Evolutionary conservation across 2,888 invertebrate species (phyloP).

Genomic region (Lycocerus yunnanus): DNA sequence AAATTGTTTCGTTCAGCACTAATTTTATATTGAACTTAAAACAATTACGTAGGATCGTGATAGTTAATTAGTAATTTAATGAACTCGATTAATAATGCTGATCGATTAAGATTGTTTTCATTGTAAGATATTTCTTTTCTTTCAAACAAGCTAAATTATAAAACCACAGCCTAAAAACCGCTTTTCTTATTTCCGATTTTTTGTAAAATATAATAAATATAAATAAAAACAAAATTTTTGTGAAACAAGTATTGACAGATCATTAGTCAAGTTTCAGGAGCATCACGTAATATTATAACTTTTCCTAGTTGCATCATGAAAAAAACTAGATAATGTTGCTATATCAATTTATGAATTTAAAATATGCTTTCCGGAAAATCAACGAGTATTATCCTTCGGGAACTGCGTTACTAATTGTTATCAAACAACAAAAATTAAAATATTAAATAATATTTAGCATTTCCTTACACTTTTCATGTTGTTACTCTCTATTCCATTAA

Average conservation of each 20-base stretch:
- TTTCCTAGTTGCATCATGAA: neutral
- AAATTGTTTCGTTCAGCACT: neutral
- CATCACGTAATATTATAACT: neutral
- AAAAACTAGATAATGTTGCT: neutral
- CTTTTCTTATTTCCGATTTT: neutral
- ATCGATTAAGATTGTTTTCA: neutral
- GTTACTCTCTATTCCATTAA: no score
- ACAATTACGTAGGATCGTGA: conserved; percentile 14
- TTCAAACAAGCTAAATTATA: neutral
- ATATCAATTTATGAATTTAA: neutral
- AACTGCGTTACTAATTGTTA: no score
- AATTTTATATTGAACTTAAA: conserved; percentile 10
- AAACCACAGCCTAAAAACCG: neutral
- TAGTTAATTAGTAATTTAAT: conserved; percentile 12
- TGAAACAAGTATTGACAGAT: neutral
- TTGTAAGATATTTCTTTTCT: neutral
- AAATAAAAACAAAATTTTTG: neutral
- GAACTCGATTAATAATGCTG: neutral
- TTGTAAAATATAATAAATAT: neutral
- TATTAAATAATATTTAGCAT: no score
- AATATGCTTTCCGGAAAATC: neutral
- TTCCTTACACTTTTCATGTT: no score
- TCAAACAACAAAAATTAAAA: neutral
- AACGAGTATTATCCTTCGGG: neutral
- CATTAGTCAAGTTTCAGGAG: neutral